Evolutionary conservation across 2,113 vertebrate genomes (phyloP), one percentile per base, ranked within the genome.

Genomic region (Cathartes aura): DNA sequence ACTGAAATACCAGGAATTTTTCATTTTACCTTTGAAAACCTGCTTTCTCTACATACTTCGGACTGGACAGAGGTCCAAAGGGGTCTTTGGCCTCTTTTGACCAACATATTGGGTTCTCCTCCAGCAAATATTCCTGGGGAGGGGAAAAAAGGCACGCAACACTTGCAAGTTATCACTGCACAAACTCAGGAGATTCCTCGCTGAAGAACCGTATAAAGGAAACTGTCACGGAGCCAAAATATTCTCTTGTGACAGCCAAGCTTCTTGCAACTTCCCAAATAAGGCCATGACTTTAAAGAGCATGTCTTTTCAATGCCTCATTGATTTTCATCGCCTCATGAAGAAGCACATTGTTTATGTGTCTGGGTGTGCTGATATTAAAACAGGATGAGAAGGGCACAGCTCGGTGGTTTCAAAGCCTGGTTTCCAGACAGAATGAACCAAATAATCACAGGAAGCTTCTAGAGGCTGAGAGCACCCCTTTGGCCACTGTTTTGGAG

Each of bases 221-320:
- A 97, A 95, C 70, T 96, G 95, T 96, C 79, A 82, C 7, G 0
- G 78, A 97, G 90, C 88, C 96, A 97, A 97, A 96, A 93, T 72
- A 95, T 93, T 94, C 79, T 81, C 72, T 67, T 67, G 85, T 85
- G 83, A 97, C 92, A 96, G 92, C 86, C 95, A 96, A 97, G 93
- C 94, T 90, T 96, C 95, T 67, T 90, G 85, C 93, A 95, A 73
- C 91, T 96, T 94, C 86, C 96, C 96, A 97, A 96, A 94, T 95
- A 97, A 97, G 97, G 96, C 93, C 70, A 72, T 20, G 75, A 60
- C 94, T 97, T 93, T 96, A 82, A 92, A 94, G 94, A 87, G 71
- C 32, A n/a, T 73, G 87, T 94, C 82, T 94, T 92, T 96, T 87
- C 92, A 95, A 97, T 96, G 92, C 76, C 82, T 81, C 92, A 94